phyloP scores from a whole-genome alignment of 2,888 invertebrate species.

The Eilema depressum region DNA sequence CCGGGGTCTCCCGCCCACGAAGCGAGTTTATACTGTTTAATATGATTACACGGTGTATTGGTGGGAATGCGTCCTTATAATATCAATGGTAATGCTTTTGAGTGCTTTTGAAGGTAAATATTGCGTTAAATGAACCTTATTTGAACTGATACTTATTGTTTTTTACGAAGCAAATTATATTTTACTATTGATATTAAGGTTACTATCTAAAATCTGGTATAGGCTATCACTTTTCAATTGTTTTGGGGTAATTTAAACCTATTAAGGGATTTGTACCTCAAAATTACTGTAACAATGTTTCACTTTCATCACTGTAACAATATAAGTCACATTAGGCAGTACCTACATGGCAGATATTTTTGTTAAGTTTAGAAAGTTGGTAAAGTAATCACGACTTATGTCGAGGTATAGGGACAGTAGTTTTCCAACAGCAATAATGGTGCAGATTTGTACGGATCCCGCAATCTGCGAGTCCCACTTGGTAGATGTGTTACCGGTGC shows the following conservation, averaged over 20 bases:
- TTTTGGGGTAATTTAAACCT: neutral
- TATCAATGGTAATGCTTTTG: conserved; percentile 20
- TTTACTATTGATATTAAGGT: neutral
- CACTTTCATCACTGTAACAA: too few species aligned
- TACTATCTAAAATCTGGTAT: neutral
- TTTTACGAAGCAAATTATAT: neutral
- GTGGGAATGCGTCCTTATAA: conserved; percentile 42
- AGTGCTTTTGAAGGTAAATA: conserved; percentile 24
- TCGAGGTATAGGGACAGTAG: too few species aligned
- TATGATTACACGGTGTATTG: conserved; percentile 50
- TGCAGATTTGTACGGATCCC: neutral
- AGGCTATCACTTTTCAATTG: neutral
- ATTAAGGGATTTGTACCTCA: neutral
- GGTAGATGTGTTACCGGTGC: neutral
- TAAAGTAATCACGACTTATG: too few species aligned
- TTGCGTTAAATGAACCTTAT: conserved; percentile 16
- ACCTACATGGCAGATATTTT: too few species aligned
- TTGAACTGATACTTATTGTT: neutral
- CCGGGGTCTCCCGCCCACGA: conserved; percentile 82
- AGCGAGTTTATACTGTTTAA: conserved; percentile 50
- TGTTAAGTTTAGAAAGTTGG: too few species aligned
- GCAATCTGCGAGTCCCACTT: neutral
- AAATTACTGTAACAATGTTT: too few species aligned
- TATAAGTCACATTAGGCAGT: too few species aligned
- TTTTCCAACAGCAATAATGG: too few species aligned